Evolutionary conservation across 1,140 invertebrate genomes (phyloP), one percentile per base, ranked within the genome.

Genomic region (Leptopilina clavipes): DNA sequence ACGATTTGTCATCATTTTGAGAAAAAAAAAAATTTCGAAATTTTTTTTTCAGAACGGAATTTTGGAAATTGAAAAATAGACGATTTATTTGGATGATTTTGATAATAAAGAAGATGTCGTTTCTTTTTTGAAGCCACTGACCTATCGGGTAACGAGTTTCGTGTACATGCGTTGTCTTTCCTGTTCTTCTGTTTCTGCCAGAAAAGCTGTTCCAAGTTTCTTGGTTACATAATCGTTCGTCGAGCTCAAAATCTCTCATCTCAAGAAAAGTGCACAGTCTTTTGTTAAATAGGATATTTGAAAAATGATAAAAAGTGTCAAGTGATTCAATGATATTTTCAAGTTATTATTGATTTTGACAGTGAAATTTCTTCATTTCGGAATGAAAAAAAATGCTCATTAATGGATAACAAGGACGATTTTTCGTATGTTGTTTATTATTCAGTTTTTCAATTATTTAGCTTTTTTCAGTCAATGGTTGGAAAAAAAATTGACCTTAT

Each of bases 171-270:
- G 22, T 65, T 65, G 59, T 65, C 59, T 65, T 65, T 65, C 59
- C 25, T 65, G 59, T 31, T n/a, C 59, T 37, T 65, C 59, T 65
- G 59, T 65, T 65, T 65, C 59, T 65, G 59, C 59, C 59, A 65
- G 25, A 65, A 65, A 65, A 65, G 59, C 59, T 31, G 59, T 65
- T 65, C 59, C 59, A 65, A 65, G 22, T 65, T 65, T 65, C 59
- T 65, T 37, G 25, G 59, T 65, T 65, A 65, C 59, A 31, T 65
- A 65, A 65, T 65, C 59, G 59, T 22, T 65, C 59, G 59, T 65
- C 59, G 59, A 65, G 59, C 19, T 22, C 22, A n/a, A 59, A 52
- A n/a, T 37, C 22, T 65, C n/a, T 37, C 14, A n/a, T 31, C 22
- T 11, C 12, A 31, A 31, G 25, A 31, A 65, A 65, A 40, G 37